Evolutionary conservation across 2,888 invertebrate genomes (phyloP).

Genomic region (Sarcophaga subvicina): DNA sequence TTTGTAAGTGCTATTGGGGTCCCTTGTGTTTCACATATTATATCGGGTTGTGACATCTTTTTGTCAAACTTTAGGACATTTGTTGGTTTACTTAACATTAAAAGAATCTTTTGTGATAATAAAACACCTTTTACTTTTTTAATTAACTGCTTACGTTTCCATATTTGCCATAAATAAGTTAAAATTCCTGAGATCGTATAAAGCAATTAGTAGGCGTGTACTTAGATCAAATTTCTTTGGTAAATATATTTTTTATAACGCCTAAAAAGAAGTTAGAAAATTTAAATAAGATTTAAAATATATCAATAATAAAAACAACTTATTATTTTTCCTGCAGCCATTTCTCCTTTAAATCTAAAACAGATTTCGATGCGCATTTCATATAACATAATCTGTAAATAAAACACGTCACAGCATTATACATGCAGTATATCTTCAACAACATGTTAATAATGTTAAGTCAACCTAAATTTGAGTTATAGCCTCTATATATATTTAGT

Average conservation of each 20-base stretch:
- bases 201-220: conserved; percentile 45
- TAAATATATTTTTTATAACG: conserved; percentile 24
- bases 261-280: conserved; percentile 21
- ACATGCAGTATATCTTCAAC: too few relatives aligned
- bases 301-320: background rate
- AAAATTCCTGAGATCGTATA: conserved; percentile 60
- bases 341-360: too few relatives aligned
- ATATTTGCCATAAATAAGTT: conserved; percentile 7
- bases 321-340: background rate
- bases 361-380: too few relatives aligned
- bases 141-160: background rate
- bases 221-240: conserved; percentile 49
- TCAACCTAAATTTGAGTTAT: too few relatives aligned
- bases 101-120: conserved; percentile 9
- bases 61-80: conserved; percentile 34
- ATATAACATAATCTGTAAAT: too few relatives aligned
- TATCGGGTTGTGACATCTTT: conserved; percentile 69
- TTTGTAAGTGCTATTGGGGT: conserved; percentile 61
- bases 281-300: background rate
- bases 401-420: too few relatives aligned
- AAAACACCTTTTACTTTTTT: background rate
- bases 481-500: too few relatives aligned
- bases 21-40: conserved; percentile 66
- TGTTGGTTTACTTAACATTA: conserved; percentile 39
- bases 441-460: too few relatives aligned